Evolutionary conservation across 2,797 vertebrate genomes (phyloP).

Genomic region (Sebastes iracundus): DNA sequence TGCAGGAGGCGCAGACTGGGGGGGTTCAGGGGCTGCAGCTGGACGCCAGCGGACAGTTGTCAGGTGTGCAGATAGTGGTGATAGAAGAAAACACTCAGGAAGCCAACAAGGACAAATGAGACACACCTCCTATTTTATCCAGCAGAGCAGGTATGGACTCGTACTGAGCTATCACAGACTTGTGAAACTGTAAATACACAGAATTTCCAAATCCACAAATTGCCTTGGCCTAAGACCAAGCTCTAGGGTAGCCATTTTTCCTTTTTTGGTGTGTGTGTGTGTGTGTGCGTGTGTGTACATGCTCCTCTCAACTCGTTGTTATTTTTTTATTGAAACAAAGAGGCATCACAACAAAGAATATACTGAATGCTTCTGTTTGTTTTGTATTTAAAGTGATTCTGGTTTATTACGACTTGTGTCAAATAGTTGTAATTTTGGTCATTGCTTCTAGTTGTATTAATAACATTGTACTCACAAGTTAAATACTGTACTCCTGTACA

Average conservation of each 20-base stretch:
- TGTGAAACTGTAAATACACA: slow-evolving; percentile 42
- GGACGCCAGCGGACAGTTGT: slow-evolving; percentile 89
- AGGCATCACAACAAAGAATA: slow-evolving; percentile 17
- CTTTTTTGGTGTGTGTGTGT: slow-evolving; percentile 1
- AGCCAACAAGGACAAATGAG: slow-evolving; percentile 70
- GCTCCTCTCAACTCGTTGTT: slow-evolving; percentile 12
- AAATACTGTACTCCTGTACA: background rate
- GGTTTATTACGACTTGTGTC: slow-evolving; percentile 6
- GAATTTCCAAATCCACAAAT: slow-evolving; percentile 45
- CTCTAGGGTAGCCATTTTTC: slow-evolving; percentile 47
- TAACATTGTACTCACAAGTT: background rate
- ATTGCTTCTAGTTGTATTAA: background rate
- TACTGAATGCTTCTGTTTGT: slow-evolving; percentile 30
- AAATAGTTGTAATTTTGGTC: background rate
- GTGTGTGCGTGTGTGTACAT: slow-evolving; percentile 12
- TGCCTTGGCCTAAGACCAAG: slow-evolving; percentile 58
- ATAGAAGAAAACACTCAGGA: slow-evolving; percentile 85
- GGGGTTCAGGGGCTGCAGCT: slow-evolving; percentile 86
- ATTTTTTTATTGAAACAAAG: slow-evolving; percentile 44
- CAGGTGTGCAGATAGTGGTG: slow-evolving; percentile 92
- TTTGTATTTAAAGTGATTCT: slow-evolving; percentile 34
- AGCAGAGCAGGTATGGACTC: slow-evolving; percentile 45
- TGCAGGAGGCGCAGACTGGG: slow-evolving; percentile 76
- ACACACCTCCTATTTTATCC: slow-evolving; percentile 11
- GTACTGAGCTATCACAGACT: slow-evolving; percentile 18